phyloP scores from a whole-genome alignment of 2,888 invertebrate genomes.

The Macrophya alboannulata region DNA sequence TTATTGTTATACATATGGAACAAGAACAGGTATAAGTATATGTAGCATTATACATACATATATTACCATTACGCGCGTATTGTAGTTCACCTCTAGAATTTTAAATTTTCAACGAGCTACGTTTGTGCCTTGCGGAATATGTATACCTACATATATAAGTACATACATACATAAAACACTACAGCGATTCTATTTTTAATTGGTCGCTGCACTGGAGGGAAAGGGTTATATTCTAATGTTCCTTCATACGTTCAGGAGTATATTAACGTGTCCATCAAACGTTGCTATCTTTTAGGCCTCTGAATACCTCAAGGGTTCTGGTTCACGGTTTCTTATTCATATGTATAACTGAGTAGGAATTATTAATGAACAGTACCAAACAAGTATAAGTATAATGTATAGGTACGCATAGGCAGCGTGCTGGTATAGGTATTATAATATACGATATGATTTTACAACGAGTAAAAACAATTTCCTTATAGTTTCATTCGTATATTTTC shows the following conservation, averaged over 20 bases:
- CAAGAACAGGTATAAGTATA: constrained; percentile 16
- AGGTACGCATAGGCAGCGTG: background rate
- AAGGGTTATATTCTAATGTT: background rate
- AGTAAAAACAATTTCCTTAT: background rate
- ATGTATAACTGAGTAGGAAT: background rate
- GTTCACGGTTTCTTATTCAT: background rate
- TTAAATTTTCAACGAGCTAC: background rate
- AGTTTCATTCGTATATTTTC: background rate
- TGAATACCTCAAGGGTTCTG: constrained; percentile 34
- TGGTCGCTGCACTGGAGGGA: background rate
- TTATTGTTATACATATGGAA: constrained; percentile 27
- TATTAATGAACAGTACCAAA: background rate
- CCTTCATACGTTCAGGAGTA: background rate
- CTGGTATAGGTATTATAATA: background rate
- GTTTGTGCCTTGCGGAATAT: background rate
- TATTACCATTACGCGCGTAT: background rate
- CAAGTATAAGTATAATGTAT: background rate
- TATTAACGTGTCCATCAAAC: constrained; percentile 62
- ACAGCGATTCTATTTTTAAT: constrained; percentile 31
- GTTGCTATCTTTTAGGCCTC: constrained; percentile 27
- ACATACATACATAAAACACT: no score
- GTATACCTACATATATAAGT: background rate
- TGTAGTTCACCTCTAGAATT: background rate
- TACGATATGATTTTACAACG: background rate
- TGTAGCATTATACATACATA: background rate